Conservation (phyloP, 2,113 vertebrate species). For the Himantopus leucocephalus region DNA sequence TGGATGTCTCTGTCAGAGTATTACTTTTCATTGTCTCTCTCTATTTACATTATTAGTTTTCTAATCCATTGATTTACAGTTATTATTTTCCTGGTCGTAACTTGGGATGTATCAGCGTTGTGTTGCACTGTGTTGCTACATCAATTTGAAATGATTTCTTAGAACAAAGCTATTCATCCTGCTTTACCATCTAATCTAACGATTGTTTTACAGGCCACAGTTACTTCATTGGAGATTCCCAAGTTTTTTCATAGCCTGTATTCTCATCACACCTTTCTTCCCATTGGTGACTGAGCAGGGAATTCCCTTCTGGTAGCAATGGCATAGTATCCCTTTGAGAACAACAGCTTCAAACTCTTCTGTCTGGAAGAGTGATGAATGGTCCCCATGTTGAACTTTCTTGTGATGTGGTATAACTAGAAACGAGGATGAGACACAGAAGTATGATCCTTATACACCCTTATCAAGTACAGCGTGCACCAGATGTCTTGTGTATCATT, state of each 20-base stretch:
- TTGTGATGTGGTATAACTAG: neutral
- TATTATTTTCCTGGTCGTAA: neutral
- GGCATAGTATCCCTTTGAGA: neutral
- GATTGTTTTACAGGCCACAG: neutral
- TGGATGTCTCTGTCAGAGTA: neutral
- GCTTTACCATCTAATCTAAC: neutral
- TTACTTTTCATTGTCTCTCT: neutral
- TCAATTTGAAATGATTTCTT: neutral
- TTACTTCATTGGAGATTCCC: neutral
- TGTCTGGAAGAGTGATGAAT: neutral
- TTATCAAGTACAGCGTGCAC: no score
- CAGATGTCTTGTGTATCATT: neutral
- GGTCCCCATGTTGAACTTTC: neutral
- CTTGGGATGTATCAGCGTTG: neutral
- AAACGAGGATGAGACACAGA: neutral
- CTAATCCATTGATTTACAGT: neutral
- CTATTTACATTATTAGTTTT: neutral
- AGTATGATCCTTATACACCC: neutral
- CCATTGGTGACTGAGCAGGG: neutral
- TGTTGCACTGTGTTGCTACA: neutral
- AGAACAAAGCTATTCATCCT: neutral
- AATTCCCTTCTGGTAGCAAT: neutral
- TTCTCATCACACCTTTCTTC: neutral
- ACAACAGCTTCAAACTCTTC: neutral
- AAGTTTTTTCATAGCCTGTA: neutral